Evolutionary conservation across 64 coral and sea anemone genomes (phyloP).

Genomic region (Porites lutea): DNA sequence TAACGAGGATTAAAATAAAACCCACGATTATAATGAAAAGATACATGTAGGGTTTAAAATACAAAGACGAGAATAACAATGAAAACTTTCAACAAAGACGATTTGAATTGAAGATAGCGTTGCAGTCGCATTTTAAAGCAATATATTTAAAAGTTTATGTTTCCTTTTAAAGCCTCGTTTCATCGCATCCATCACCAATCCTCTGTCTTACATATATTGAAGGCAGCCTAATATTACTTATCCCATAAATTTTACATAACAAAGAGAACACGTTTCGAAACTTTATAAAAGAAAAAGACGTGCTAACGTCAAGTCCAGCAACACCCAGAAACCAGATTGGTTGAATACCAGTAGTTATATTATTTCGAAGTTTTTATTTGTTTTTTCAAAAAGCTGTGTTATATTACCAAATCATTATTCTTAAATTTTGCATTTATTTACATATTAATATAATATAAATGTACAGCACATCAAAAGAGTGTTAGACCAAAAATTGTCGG

Average conservation of each 20-base stretch:
- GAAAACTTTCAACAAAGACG: neutral
- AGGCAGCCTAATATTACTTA: too few species aligned
- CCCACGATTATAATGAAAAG: neutral
- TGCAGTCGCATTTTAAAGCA: neutral
- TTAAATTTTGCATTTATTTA: too few species aligned
- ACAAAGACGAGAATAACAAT: neutral
- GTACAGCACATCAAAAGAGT: too few species aligned
- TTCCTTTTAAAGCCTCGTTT: neutral
- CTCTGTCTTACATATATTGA: too few species aligned
- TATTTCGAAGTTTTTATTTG: neutral
- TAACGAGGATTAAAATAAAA: neutral
- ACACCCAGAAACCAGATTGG: too few species aligned
- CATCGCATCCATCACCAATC: too few species aligned
- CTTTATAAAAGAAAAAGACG: too few species aligned
- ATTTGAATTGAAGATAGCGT: neutral
- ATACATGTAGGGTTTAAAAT: neutral
- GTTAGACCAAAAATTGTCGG: too few species aligned
- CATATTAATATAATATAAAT: too few species aligned
- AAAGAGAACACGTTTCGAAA: neutral
- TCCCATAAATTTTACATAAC: too few species aligned
- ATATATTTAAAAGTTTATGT: neutral
- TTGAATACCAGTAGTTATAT: neutral
- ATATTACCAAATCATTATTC: neutral
- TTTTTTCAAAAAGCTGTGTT: slow-evolving; percentile 15
- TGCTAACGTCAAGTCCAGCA: too few species aligned